Evolutionary conservation across 2,888 invertebrate species (phyloP).

Genomic region (Pseudoips prasinana): DNA sequence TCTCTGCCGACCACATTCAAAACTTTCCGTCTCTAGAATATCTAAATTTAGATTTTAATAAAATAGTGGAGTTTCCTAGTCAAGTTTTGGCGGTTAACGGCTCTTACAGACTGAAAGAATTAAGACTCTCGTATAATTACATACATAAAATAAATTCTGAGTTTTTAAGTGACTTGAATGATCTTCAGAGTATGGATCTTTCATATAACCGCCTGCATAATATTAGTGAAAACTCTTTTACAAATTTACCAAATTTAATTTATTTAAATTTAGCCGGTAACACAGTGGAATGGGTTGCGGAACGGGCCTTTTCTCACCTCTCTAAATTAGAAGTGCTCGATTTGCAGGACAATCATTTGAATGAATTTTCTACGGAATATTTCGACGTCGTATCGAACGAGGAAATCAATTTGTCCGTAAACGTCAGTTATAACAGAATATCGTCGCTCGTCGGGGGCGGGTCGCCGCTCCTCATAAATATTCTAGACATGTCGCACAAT

Average conservation of each 20-base stretch:
- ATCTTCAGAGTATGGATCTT: conserved; percentile 87
- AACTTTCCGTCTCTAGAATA: conserved; percentile 86
- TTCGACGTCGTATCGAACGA: conserved; percentile 84
- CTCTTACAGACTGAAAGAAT: conserved; percentile 87
- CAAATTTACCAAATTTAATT: conserved; percentile 85
- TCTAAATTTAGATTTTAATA: conserved; percentile 92
- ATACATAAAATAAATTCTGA: conserved; percentile 84
- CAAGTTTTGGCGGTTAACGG: conserved; percentile 51
- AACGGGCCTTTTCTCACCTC: conserved; percentile 86
- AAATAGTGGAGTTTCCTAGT: conserved; percentile 85
- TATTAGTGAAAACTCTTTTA: conserved; percentile 84
- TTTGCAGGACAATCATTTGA: conserved; percentile 87
- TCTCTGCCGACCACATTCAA: conserved; percentile 84
- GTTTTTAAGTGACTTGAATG: conserved; percentile 85
- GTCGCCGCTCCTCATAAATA: conserved; percentile 73
- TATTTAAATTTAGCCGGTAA: conserved; percentile 91
- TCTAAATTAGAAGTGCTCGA: conserved; percentile 87
- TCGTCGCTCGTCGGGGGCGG: conserved; percentile 45
- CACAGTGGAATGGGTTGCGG: conserved; percentile 83
- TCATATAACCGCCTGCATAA: conserved; percentile 86
- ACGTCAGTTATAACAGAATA: conserved; percentile 86
- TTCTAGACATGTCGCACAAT: conserved; percentile 86
- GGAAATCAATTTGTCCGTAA: conserved; percentile 84
- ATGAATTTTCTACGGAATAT: conserved; percentile 82
- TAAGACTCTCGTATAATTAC: conserved; percentile 90